Evolutionary conservation across 2,888 invertebrate species (phyloP), one percentile per base, ranked within the genome.

Genomic region (Tinea pellionella): DNA sequence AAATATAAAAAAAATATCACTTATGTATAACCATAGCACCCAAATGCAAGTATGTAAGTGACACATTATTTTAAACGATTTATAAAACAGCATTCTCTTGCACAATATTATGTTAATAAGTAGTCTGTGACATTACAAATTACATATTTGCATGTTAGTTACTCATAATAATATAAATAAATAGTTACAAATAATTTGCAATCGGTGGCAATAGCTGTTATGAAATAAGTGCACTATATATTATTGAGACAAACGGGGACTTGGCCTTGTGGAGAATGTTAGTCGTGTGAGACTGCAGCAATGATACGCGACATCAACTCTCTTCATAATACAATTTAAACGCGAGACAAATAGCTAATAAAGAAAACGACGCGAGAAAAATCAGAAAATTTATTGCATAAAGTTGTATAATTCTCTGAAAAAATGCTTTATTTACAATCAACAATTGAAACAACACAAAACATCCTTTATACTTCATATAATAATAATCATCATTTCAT

Each of bases 81-180:
- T 9, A 75, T 69, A 73, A 67, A 73, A 56, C 76, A 76, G 85
- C 86, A 85, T 85, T 85, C 83, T 72, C 74, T 55, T 32, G 13
- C 16, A 18, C 9, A 13, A 15, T 9, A 13, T 6, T 59, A 72
- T 77, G 71, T 65, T 72, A 70, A 66, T 64, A 70, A 80, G 84
- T 85, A 84, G 68, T 72, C 68, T 80, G 83, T 80, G 82, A 77
- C 78, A 75, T 76, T 73, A 74, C 29, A 78, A n/a, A 76, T 86
- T 87, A 87, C 87, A 87, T 87, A 87, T 84, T 87, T 87, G 87
- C 87, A 87, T 82, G 87, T 87, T 87, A 87, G 87, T 87, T 82
- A 87, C 87, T 86, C 80, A 85, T 82, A 60, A 85, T 85, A 85
- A 85, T 80, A 87, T 87, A 87, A 82, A 87, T 86, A 87, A 69